Base-by-base conservation (phyloP, 2,888 invertebrate genomes). In the Synergus umbraculus region DNA sequence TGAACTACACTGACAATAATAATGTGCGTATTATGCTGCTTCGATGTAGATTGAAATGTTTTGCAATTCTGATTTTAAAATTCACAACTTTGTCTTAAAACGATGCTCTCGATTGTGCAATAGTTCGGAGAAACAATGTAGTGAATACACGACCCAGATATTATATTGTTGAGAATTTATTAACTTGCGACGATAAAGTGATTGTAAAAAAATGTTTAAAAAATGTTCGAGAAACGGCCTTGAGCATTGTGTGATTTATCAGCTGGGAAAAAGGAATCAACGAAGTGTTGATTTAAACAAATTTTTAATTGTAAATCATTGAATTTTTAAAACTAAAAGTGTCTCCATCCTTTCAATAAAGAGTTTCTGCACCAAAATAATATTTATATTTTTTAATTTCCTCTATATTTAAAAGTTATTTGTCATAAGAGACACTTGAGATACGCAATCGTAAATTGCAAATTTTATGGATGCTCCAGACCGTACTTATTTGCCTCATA, bases 391-490 rank as follows among this genome's bases (percentile, higher is more conserved):
- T 54, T n/a, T n/a, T n/a, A 1, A 41, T 37, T 65, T 15, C 10
- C 15, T 8, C n/a, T 54, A 49, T 73, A n/a, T 54, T 37, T 73
- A 44, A 43, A 15, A 49, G 73, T 54, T 22, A 54, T 73, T 73
- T 73, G 73, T 73, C 73, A 54, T 54, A 41, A 66, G 1, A 22
- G 73, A 69, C 37, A 73, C 73, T 73, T 54, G 37, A 73, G 37
- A 37, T 54, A 18, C 29, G 49, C 0, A 73, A 22, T 73, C 54
- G 37, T 73, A 73, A 73, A 54, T 73, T 54, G 54, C 5, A n/a
- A 54, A 37, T 54, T 73, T 73, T 73, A 73, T 73, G 37, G 37
- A 49, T 73, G 29, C 37, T 18, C 37, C 54, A 49, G 54, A 37
- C 54, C 73, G 49, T 54, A 54, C 37, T n/a, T 54, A 54, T 73